Percentiles rank a stretch among this genome's conserved stretches.
Evolutionary conservation across 2,888 invertebrate species (phyloP).

Genomic region (Drosophila percnosoma): DNA sequence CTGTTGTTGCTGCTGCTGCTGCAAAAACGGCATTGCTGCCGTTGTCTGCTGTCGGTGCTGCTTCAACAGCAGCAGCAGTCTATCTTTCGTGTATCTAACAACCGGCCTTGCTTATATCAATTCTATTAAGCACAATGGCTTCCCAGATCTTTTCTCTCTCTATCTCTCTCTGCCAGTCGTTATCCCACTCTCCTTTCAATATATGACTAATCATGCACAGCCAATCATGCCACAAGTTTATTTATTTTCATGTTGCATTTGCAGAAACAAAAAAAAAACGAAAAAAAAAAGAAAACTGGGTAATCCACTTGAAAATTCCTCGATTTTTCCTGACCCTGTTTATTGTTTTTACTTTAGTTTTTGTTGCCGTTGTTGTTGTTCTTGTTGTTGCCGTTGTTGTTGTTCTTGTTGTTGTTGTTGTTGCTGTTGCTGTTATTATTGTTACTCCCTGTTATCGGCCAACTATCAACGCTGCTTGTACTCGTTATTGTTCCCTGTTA

Average conservation of each 20-base stretch:
- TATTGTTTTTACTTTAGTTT: slow-evolving; percentile 53
- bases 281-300: slow-evolving; percentile 68
- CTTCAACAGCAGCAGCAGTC: slow-evolving; percentile 38
- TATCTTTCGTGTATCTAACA: slow-evolving; percentile 76
- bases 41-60: slow-evolving; percentile 65
- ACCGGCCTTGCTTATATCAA: slow-evolving; percentile 78
- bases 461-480: slow-evolving; percentile 74
- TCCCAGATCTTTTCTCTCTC: slow-evolving; percentile 7
- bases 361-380: slow-evolving; percentile 29
- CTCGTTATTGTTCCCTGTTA: slow-evolving; percentile 78
- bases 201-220: slow-evolving; percentile 79
- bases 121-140: slow-evolving; percentile 76
- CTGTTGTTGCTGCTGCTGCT: slow-evolving; percentile 69
- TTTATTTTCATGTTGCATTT: slow-evolving; percentile 78
- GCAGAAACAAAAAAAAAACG: slow-evolving; percentile 53
- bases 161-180: slow-evolving; percentile 15
- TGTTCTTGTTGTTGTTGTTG: slow-evolving; percentile 19
- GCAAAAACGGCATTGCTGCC: slow-evolving; percentile 58
- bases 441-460: slow-evolving; percentile 67
- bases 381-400: slow-evolving; percentile 12
- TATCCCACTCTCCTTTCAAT: slow-evolving; percentile 53
- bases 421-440: slow-evolving; percentile 32
- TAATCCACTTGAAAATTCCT: slow-evolving; percentile 79
- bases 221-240: slow-evolving; percentile 79
- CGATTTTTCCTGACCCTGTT: slow-evolving; percentile 66